A percentile compares a stretch with the other conserved stretches of the same genome.
Conservation (phyloP, 1,140 invertebrate genomes). For the Tetramorium simillimum region DNA sequence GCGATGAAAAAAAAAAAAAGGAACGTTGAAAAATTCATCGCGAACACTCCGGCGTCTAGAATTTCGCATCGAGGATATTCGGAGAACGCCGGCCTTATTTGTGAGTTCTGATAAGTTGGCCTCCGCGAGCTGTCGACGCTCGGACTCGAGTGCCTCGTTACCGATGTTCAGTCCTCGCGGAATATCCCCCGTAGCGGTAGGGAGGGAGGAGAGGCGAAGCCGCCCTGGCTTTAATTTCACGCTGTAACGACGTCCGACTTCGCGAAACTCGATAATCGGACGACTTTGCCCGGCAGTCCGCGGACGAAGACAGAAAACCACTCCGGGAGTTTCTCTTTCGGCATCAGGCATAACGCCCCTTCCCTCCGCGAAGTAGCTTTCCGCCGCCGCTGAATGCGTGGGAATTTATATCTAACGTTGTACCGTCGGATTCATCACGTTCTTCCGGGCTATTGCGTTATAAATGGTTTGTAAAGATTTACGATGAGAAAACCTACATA, state of each 20-base stretch:
- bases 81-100: conserved; percentile 40
- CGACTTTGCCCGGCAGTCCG: conserved; percentile 28
- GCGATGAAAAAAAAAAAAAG: background rate
- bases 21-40: conserved; percentile 19
- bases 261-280: conserved; percentile 49
- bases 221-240: conserved; percentile 62
- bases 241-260: conserved; percentile 61
- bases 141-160: conserved; percentile 64
- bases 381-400: background rate
- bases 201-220: background rate
- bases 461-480: background rate
- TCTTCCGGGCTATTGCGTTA: background rate
- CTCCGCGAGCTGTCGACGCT: conserved; percentile 21
- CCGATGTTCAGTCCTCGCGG: conserved; percentile 52
- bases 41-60: background rate
- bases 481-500: background rate
- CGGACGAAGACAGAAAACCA: conserved; percentile 52
- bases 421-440: background rate
- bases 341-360: conserved; percentile 11
- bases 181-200: too few species aligned
- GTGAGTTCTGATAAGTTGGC: conserved; percentile 62
- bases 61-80: conserved; percentile 35
- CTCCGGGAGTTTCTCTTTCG: conserved; percentile 41
- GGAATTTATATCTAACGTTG: background rate
- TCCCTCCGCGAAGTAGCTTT: background rate